phyloP scores from a whole-genome alignment of 2,113 vertebrate genomes.

The Grammomys dolichurus region DNA sequence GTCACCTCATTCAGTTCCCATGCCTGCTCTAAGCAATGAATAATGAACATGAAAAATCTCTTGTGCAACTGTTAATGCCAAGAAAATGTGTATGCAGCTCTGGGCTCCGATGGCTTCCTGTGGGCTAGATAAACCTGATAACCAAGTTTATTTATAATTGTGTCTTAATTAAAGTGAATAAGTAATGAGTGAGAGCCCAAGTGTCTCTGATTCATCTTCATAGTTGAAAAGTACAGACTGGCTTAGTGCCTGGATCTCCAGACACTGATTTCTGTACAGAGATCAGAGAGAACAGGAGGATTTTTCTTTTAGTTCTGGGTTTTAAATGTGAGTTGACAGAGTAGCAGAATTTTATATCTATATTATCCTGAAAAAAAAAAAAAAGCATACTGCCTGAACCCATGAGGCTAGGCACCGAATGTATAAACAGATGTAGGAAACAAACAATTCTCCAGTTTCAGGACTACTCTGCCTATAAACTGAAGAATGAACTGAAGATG shows the following conservation, averaged over 20 bases:
- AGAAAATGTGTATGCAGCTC: conserved; percentile 16
- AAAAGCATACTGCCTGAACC: conserved; percentile 16
- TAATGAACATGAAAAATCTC: conserved; percentile 39
- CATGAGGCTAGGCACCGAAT: not conserved
- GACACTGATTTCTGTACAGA: not conserved
- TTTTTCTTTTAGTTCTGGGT: not conserved
- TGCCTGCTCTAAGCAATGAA: conserved; percentile 32
- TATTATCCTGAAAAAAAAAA: not conserved
- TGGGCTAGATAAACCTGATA: conserved; percentile 28
- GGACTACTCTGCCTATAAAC: not conserved
- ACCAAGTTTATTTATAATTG: conserved; percentile 36
- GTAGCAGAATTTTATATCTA: not conserved
- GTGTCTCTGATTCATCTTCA: not conserved
- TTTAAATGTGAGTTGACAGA: not conserved
- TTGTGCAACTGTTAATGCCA: conserved; percentile 49
- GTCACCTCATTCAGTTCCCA: conserved; percentile 13
- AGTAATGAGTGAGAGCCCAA: conserved; percentile 34
- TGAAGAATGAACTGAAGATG: not conserved
- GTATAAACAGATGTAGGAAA: not conserved
- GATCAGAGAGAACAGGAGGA: not conserved
- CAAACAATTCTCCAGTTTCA: not conserved
- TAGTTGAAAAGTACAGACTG: conserved; percentile 11
- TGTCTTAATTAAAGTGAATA: conserved; percentile 65
- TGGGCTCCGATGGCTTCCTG: not conserved
- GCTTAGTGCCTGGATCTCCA: not conserved